Conservation (phyloP, 2,888 invertebrate genomes). For the Dromius quadrimaculatus region DNA sequence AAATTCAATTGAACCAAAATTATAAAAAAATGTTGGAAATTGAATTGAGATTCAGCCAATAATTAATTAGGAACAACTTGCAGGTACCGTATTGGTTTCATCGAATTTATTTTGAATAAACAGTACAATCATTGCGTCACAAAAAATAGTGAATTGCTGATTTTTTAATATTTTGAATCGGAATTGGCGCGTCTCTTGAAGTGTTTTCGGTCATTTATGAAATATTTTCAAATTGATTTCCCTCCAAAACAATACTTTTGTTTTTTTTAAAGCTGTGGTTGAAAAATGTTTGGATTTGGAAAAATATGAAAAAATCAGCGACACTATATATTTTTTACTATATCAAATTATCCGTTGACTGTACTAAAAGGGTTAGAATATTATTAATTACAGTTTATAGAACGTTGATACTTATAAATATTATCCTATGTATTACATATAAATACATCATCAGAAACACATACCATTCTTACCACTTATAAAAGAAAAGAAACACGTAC, state of each 20-base stretch:
- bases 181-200: too few species aligned
- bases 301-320: background rate
- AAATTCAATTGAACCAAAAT: background rate
- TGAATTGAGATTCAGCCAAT: background rate
- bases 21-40: background rate
- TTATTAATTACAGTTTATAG: too few species aligned
- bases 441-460: conserved; percentile 11
- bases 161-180: too few species aligned
- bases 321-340: background rate
- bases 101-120: background rate
- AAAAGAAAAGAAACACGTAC: conserved; percentile 15
- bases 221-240: too few species aligned
- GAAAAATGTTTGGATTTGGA: too few species aligned
- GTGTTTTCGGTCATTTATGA: too few species aligned
- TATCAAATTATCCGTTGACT: background rate
- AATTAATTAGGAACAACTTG: background rate
- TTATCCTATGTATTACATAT: conserved; percentile 19
- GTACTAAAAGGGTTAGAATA: too few species aligned
- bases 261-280: too few species aligned
- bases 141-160: too few species aligned
- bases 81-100: background rate
- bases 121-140: too few species aligned
- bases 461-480: conserved; percentile 7
- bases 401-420: conserved; percentile 2
- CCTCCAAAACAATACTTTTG: too few species aligned